Evolutionary conservation across 2,797 vertebrate species (phyloP).

Genomic region (Chiroxiphia lanceolata): DNA sequence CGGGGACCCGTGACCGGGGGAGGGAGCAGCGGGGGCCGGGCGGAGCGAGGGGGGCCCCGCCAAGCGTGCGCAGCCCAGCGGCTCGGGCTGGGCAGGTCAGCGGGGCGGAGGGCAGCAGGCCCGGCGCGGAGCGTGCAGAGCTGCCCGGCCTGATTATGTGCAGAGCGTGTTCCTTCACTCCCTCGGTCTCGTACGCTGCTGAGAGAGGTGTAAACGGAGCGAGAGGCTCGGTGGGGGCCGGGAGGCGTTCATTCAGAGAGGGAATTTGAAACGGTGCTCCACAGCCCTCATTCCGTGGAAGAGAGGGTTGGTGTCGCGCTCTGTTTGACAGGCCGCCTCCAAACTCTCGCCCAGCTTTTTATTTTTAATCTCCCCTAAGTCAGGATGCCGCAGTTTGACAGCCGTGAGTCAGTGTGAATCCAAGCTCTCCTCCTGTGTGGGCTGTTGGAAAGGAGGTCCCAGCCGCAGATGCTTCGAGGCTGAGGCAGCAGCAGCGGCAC

Average conservation of each 20-base stretch:
- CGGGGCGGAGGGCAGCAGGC: background rate
- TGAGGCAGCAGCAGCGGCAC: background rate
- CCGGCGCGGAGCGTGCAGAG: rapidly evolving
- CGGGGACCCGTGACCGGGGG: background rate
- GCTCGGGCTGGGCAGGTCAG: background rate
- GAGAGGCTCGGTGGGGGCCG: background rate
- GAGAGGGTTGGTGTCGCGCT: background rate
- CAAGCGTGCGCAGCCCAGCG: too few relatives aligned
- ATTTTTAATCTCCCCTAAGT: background rate
- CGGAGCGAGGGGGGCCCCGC: background rate
- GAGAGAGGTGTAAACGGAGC: background rate
- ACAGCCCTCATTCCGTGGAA: background rate
- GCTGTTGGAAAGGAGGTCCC: background rate
- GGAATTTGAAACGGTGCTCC: background rate
- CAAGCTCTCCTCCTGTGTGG: background rate
- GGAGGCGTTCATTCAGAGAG: background rate
- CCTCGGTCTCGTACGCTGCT: rapidly evolving
- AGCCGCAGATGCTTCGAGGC: background rate
- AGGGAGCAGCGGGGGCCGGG: background rate
- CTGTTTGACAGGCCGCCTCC: background rate
- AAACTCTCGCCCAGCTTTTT: background rate
- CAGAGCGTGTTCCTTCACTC: rapidly evolving
- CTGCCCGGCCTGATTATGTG: background rate
- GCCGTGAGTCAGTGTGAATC: background rate
- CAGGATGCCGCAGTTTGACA: background rate